Conservation (phyloP, 30 jellyfish, hydroid and myxozoan species). For the Clytia hemisphaerica region DNA sequence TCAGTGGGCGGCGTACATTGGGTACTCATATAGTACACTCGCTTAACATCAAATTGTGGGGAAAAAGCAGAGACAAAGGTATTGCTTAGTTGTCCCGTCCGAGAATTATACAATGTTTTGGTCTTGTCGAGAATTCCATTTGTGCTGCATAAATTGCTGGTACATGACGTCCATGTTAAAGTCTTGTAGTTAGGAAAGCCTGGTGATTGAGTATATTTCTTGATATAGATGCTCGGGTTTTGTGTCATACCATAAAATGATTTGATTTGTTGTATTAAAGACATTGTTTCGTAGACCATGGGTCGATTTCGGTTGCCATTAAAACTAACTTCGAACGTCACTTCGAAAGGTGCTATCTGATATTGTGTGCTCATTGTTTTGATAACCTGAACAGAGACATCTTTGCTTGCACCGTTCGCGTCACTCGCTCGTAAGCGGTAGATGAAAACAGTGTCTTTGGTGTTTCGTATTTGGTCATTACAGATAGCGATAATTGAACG, state of each 20-base stretch:
- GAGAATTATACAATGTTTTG: conserved; percentile 22
- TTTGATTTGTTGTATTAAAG: conserved; percentile 11
- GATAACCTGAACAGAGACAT: conserved; percentile 28
- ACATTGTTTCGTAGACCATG: conserved; percentile 37
- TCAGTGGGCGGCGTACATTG: conserved; percentile 45
- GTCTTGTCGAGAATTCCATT: conserved; percentile 18
- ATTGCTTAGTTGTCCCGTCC: conserved; percentile 22
- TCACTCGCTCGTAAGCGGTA: conserved; percentile 58
- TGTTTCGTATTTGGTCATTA: conserved; percentile 32
- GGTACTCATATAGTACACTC: conserved; percentile 23
- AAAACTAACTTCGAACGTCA: conserved; percentile 24
- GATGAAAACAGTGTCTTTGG: background rate
- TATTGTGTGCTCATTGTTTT: conserved; percentile 9
- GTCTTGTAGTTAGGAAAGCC: conserved; percentile 30
- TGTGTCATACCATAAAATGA: conserved; percentile 17
- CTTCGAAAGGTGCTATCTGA: conserved; percentile 36
- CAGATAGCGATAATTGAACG: conserved; percentile 45
- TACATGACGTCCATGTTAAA: conserved; percentile 67
- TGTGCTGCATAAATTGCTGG: conserved; percentile 42
- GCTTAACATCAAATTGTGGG: conserved; percentile 30
- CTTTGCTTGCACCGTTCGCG: conserved; percentile 46
- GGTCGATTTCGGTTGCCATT: background rate
- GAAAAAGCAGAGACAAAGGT: conserved; percentile 24
- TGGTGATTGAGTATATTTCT: conserved; percentile 6
- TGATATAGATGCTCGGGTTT: conserved; percentile 23